Conservation (phyloP, 2,888 invertebrate species). For the Bhutanitis thaidina region DNA sequence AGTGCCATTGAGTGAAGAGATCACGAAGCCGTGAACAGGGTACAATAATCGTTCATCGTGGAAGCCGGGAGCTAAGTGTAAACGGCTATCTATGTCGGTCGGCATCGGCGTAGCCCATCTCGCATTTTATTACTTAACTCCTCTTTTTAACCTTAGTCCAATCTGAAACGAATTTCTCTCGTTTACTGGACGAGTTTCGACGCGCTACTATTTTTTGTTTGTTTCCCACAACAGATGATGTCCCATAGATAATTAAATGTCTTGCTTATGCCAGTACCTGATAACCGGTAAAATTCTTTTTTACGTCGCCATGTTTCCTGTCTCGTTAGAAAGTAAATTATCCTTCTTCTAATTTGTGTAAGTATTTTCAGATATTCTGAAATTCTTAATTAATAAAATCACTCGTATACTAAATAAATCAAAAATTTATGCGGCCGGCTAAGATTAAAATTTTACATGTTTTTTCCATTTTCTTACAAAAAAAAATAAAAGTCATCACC, state of each 20-base stretch:
- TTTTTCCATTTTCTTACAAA: too few species aligned
- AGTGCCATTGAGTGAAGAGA: constrained; percentile 39
- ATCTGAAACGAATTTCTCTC: constrained; percentile 21
- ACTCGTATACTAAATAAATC: too few species aligned
- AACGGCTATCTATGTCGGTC: constrained; percentile 40
- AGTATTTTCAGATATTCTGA: too few species aligned
- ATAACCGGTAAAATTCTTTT: constrained; percentile 1
- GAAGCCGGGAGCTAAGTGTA: constrained; percentile 44
- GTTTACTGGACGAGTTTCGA: constrained; percentile 17
- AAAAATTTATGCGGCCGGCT: too few species aligned
- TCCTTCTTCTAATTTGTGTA: not conserved
- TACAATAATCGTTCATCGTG: constrained; percentile 59
- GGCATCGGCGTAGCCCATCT: constrained; percentile 33
- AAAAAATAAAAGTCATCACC: too few species aligned
- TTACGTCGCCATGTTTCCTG: constrained; percentile 1
- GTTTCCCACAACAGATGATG: constrained; percentile 16
- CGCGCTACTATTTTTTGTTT: constrained; percentile 18
- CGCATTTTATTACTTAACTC: constrained; percentile 33
- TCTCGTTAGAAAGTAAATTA: not conserved
- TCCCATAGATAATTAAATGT: constrained; percentile 21
- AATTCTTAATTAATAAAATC: too few species aligned
- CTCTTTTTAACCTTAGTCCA: constrained; percentile 20
- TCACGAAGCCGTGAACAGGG: constrained; percentile 58
- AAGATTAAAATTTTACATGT: too few species aligned
- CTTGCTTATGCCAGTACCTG: constrained; percentile 9